phyloP scores from a whole-genome alignment of 2,113 vertebrate species.

The Illadopsis cleaveri region DNA sequence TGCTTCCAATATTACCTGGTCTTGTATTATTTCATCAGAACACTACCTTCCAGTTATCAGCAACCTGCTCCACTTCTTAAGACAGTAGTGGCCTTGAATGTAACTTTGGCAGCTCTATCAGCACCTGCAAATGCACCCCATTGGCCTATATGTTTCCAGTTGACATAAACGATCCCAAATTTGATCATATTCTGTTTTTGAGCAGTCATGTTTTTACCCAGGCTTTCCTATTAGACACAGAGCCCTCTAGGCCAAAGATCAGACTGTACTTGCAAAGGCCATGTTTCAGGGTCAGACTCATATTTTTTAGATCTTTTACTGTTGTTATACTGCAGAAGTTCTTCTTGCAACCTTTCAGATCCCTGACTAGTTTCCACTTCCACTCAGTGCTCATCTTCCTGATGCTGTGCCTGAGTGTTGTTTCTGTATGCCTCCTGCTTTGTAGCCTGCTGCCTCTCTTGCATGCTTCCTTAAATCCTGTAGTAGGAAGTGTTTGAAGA shows the following conservation, averaged over 20 bases:
- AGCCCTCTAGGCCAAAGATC: neutral
- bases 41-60: neutral
- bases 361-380: neutral
- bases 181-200: neutral
- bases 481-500: neutral
- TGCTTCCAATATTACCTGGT: neutral
- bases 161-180: neutral
- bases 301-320: neutral
- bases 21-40: neutral
- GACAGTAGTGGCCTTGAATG: neutral
- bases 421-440: neutral
- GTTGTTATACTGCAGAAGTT: neutral
- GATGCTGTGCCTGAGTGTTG: neutral
- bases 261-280: neutral
- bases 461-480: neutral
- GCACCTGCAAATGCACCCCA: neutral
- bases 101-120: neutral
- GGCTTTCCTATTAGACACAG: neutral
- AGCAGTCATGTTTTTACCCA: neutral
- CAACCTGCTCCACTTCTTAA: neutral
- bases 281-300: neutral
- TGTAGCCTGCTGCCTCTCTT: neutral
- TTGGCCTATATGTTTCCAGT: neutral
- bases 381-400: neutral
- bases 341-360: neutral